Conservation (phyloP, 64 coral and sea anemone species). For the Acropora yongei region DNA sequence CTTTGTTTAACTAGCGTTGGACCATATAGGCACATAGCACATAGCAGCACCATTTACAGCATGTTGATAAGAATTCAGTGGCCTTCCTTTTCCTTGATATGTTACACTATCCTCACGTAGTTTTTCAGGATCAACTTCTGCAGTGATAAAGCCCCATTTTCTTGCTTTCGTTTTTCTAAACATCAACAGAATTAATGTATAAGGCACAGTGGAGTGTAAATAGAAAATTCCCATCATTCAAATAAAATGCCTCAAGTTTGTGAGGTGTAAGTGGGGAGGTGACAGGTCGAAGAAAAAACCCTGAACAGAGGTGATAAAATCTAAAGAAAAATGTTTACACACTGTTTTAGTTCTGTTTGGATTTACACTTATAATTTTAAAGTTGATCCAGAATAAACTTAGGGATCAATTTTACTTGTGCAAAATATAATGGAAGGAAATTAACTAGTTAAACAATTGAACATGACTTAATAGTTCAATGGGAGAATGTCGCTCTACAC, state of each 20-base stretch:
- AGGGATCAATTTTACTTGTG: slow-evolving; percentile 16
- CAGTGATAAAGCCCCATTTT: slow-evolving; percentile 33
- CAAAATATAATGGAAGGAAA: slow-evolving; percentile 33
- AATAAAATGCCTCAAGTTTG: slow-evolving; percentile 20
- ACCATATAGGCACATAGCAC: slow-evolving; percentile 29
- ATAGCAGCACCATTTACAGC: slow-evolving; percentile 38
- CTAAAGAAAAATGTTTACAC: slow-evolving; percentile 35
- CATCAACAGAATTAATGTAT: slow-evolving; percentile 24
- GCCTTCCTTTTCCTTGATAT: slow-evolving; percentile 31
- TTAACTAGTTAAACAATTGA: slow-evolving; percentile 28
- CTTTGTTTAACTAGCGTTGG: slow-evolving; percentile 18
- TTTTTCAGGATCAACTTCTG: slow-evolving; percentile 40
- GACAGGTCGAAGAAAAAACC: neutral
- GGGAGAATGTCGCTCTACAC: slow-evolving; percentile 29
- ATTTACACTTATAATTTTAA: slow-evolving; percentile 37
- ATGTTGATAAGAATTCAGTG: slow-evolving; percentile 32
- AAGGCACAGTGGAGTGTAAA: slow-evolving; percentile 29
- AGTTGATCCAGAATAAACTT: slow-evolving; percentile 33
- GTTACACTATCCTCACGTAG: slow-evolving; percentile 36
- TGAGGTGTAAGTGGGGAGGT: slow-evolving; percentile 33
- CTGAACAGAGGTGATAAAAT: slow-evolving; percentile 23
- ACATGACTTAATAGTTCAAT: slow-evolving; percentile 25
- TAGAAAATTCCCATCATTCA: slow-evolving; percentile 32
- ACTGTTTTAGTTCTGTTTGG: slow-evolving; percentile 36
- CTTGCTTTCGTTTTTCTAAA: slow-evolving; percentile 26